Conservation (phyloP, 2,888 invertebrate genomes). For the Heliconius hortense region DNA sequence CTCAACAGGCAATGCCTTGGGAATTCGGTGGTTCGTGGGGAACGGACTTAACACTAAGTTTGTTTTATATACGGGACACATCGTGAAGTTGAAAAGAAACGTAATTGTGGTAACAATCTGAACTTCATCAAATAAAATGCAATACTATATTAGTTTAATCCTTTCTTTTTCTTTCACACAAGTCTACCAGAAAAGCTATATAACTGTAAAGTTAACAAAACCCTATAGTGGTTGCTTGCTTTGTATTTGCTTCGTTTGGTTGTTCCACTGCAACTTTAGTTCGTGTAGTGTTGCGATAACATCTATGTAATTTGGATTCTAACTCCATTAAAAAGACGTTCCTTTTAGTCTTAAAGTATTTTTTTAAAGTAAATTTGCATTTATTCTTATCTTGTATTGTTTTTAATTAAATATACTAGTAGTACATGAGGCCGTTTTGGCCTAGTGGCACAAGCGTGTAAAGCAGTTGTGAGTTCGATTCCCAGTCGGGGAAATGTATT, state of each 20-base stretch:
- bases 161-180: neutral
- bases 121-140: neutral
- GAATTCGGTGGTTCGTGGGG: no score
- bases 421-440: neutral
- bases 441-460: neutral
- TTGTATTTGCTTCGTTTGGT: conserved; percentile 42
- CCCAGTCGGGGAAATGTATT: neutral
- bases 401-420: neutral
- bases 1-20: no score
- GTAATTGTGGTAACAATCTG: neutral
- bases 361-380: neutral
- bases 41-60: no score
- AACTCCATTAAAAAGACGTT: conserved; percentile 14
- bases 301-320: conserved; percentile 24
- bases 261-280: conserved; percentile 38
- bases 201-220: conserved; percentile 45
- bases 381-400: neutral
- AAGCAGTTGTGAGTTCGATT: neutral
- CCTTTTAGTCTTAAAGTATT: neutral
- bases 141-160: neutral
- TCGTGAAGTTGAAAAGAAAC: no score
- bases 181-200: conserved; percentile 20
- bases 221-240: conserved; percentile 37
- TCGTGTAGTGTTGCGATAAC: conserved; percentile 38
- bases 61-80: no score